phyloP scores from a whole-genome alignment of 2,113 vertebrate species.

The Podarcis raffonei region DNA sequence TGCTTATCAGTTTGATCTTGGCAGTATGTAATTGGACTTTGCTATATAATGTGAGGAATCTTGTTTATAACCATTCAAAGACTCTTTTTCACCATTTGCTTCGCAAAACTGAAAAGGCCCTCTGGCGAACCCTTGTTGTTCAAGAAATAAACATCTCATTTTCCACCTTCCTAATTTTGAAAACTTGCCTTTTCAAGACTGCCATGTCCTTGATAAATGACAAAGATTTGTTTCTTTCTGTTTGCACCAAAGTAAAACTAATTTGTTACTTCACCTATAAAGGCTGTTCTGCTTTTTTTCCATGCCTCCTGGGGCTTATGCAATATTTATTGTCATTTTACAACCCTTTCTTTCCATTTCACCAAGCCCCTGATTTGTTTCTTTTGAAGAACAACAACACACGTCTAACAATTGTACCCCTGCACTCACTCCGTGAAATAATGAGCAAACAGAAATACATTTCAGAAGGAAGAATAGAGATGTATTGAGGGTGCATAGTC shows the following conservation, averaged over 20 bases:
- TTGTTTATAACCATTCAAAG: conserved; percentile 49
- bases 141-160: conserved; percentile 51
- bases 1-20: conserved; percentile 56
- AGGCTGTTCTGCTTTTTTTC: conserved; percentile 43
- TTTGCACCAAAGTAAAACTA: conserved; percentile 37
- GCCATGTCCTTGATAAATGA: conserved; percentile 26
- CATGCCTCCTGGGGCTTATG: conserved; percentile 36
- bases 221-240: conserved; percentile 41
- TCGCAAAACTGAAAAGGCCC: conserved; percentile 63
- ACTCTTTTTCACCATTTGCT: conserved; percentile 60
- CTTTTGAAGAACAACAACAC: background rate
- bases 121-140: conserved; percentile 55
- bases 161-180: conserved; percentile 44
- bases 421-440: background rate
- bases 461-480: background rate
- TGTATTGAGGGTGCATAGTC: background rate
- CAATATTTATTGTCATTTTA: background rate
- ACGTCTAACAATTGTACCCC: background rate
- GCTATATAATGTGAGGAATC: conserved; percentile 25
- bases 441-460: background rate
- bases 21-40: conserved; percentile 27
- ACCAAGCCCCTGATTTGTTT: conserved; percentile 21
- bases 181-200: conserved; percentile 34
- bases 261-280: conserved; percentile 45
- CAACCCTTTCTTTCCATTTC: background rate